Evolutionary conservation across 2,113 vertebrate species (phyloP).

Genomic region (Cyprinodon tularosa): DNA sequence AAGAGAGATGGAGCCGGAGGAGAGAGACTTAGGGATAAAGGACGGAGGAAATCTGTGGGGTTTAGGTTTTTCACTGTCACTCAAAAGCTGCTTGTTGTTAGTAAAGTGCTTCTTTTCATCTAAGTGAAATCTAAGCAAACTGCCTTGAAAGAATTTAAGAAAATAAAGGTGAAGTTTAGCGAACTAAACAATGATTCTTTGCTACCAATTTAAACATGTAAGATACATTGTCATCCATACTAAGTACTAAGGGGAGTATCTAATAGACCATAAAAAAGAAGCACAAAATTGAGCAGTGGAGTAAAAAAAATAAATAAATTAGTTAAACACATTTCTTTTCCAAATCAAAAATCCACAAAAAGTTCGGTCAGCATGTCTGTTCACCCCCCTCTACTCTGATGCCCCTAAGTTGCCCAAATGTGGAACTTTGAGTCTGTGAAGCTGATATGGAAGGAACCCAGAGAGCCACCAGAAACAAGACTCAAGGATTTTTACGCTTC

Average conservation of each 20-base stretch:
- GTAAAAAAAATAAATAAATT: no score
- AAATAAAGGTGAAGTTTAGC: neutral
- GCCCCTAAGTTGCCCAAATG: no score
- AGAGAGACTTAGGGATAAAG: conserved; percentile 20
- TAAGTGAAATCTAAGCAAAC: neutral
- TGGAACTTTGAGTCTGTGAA: neutral
- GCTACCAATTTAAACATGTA: no score
- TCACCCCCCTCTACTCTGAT: no score
- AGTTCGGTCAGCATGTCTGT: no score
- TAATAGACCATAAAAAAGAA: neutral
- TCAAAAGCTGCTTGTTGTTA: conserved; percentile 23
- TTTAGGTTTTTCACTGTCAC: conserved; percentile 13
- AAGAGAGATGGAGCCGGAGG: conserved; percentile 15
- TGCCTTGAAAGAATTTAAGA: neutral
- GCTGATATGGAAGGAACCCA: neutral
- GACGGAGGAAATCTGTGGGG: conserved; percentile 5
- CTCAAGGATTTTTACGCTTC: conserved; percentile 8
- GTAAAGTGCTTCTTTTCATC: conserved; percentile 6
- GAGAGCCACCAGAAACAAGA: conserved; percentile 30
- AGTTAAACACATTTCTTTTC: no score
- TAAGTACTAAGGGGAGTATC: no score
- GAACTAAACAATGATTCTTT: neutral
- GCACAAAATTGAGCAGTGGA: neutral
- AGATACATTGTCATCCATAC: no score
- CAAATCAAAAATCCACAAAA: no score